Conservation (phyloP, 2,888 invertebrate genomes). For the Altica lythri region DNA sequence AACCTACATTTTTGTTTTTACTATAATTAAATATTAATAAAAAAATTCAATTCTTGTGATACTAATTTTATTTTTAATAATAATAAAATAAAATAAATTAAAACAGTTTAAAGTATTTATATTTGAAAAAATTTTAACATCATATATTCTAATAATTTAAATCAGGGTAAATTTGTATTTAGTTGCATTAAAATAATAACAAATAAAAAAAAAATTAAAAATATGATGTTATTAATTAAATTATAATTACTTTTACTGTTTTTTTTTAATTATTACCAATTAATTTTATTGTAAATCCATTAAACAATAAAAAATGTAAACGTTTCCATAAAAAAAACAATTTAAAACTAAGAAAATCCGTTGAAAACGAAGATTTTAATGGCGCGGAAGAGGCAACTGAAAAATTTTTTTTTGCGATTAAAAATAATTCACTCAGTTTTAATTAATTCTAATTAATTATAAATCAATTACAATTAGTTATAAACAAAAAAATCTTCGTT, state of each 20-base stretch:
- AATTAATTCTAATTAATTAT: neutral
- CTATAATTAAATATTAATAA: slow-evolving; percentile 26
- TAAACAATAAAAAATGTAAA: slow-evolving; percentile 11
- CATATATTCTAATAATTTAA: slow-evolving; percentile 51
- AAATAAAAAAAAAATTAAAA: slow-evolving; percentile 15
- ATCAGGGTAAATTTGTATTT: slow-evolving; percentile 54
- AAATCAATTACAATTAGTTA: neutral
- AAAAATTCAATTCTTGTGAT: slow-evolving; percentile 27
- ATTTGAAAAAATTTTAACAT: slow-evolving; percentile 28
- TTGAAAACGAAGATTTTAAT: too few relatives aligned
- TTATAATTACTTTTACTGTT: slow-evolving; percentile 9
- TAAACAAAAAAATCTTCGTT: too few relatives aligned
- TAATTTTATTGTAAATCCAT: neutral
- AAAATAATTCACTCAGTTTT: neutral
- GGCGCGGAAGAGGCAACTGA: too few relatives aligned
- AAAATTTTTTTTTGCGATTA: too few relatives aligned
- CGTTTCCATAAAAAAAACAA: slow-evolving; percentile 20
- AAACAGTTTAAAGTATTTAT: neutral
- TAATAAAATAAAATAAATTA: neutral
- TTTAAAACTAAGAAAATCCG: too few relatives aligned
- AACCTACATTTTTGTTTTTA: too few relatives aligned
- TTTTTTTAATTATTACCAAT: neutral
- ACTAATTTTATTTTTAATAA: slow-evolving; percentile 6
- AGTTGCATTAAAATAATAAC: slow-evolving; percentile 39
- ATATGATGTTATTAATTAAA: slow-evolving; percentile 6